Base-by-base conservation (phyloP, 2,113 vertebrate genomes). In the Hippocampus zosterae region DNA sequence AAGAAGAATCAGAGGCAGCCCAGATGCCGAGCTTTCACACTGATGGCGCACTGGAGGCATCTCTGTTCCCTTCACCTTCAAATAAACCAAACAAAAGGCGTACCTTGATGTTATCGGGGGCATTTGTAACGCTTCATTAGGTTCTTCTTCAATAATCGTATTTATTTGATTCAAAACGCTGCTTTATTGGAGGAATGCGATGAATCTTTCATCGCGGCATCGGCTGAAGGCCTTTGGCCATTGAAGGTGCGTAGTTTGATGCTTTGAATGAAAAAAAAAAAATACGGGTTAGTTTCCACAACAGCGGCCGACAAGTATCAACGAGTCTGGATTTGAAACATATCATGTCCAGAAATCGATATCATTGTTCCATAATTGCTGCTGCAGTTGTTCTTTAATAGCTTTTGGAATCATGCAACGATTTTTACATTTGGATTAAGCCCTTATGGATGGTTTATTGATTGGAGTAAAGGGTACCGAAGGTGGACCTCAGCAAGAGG, bases 1-100 rank as follows among this genome's bases (percentile, higher is more conserved):
- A 80, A 69, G 61, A 63, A 73, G 72, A 76, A 77, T 77, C 74
- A 71, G 46, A 68, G 61, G 11, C 69, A 82, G 67, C 67, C 63
- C 60, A 65, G 75, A 62, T 69, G 78, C 65, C 57, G 66, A 48
- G 77, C 78, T 75, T 62, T 53, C 21, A 41, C 73, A 60, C 67
- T 75, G 71, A 70, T 73, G 76, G 65, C 60, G 40, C 15, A 33
- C 37, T 33, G 57, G 67, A 67, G 70, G 60, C 71, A 59, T 79
- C 66, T 71, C 33, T 1, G 0, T n/a, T 3, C 18, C 65, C 71
- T 77, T 37, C 71, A 68, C 25, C 25, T 73, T 65, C 68, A 33
- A 66, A 66, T 25, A 80, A 63, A 50, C 41, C 69, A 12, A 42
- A 76, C 71, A 70, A 67, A 67, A 29, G 27, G 53, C 27, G 48